Base-by-base conservation (phyloP, 2,113 vertebrate species). In the Chaetorhynchus papuensis region DNA sequence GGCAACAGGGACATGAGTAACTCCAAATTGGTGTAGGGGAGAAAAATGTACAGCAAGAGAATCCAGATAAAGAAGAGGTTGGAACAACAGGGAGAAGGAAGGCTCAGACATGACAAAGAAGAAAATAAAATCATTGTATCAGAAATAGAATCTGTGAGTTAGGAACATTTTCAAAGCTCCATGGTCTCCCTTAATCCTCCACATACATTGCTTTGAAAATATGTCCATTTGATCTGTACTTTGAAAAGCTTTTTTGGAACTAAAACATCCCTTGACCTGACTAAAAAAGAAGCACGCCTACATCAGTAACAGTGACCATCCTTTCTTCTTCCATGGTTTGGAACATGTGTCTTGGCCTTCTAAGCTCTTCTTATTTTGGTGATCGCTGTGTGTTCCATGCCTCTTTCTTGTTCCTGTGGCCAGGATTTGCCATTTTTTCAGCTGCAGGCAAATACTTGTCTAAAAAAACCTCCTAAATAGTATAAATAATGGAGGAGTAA, bases 181-280 rank as follows among this genome's bases (percentile, higher is more conserved):
- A 4, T 83, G 68, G 89, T 53, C 49, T 89, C 54, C 44, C 94
- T 96, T 94, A 94, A 96, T 96, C 89, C 89, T 75, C 23, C 54
- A 92, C 50, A 80, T 84, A 83, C 20, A 91, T 89, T 90, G 84
- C 96, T 97, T 96, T 97, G 89, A 96, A 95, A 94, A 94, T 86
- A 84, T n/a, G 53, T 23, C 61, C 28, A 49, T 97, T 91, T 96
- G 93, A 95, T 96, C 84, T 91, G 16, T 44, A 90, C 77, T 82
- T 41, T 83, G 84, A 47, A 86, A 81, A 64, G 53, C 57, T 94
- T 78, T 94, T 86, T 75, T 26, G 7, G 41, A 76, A 83, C 83
- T 96, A 90, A 94, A 93, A 57, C 19, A n/a, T 82, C 59, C 31
- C 37, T 94, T 95, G 93, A 91, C 93, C 50, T 93, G 37, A 26